A percentile compares a stretch with the other conserved stretches of the same genome.
Conservation (phyloP, 2,797 vertebrate species). For the Prionace glauca region DNA sequence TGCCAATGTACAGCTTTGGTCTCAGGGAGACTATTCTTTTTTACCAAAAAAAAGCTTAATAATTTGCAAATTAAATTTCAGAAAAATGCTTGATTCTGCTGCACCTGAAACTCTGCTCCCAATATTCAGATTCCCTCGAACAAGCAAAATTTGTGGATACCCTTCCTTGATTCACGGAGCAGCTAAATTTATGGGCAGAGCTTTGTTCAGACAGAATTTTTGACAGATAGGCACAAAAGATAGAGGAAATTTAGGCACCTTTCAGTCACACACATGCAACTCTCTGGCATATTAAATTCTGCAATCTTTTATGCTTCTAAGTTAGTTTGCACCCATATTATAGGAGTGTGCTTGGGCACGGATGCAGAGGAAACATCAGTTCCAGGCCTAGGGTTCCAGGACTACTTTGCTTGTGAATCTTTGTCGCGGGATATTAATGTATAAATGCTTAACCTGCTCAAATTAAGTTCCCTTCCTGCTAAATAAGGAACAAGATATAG, state of each 20-base stretch:
- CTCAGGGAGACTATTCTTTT: neutral
- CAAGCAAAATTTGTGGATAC: neutral
- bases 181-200: no score
- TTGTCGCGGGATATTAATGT: neutral
- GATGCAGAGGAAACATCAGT: neutral
- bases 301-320: neutral
- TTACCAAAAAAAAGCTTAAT: neutral
- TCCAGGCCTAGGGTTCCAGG: neutral
- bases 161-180: neutral
- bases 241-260: neutral
- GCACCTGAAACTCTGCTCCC: neutral
- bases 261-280: neutral
- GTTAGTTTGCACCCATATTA: neutral
- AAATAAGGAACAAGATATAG: no score
- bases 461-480: neutral
- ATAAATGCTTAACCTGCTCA: neutral
- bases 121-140: neutral
- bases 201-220: neutral
- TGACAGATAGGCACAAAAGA: neutral
- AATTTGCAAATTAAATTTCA: neutral
- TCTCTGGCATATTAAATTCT: neutral
- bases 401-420: neutral
- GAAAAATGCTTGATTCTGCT: neutral
- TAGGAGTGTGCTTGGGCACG: neutral
- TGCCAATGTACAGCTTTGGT: no score